Evolutionary conservation across 2,888 invertebrate species (phyloP).

Genomic region (Cataglyphis albicans): DNA sequence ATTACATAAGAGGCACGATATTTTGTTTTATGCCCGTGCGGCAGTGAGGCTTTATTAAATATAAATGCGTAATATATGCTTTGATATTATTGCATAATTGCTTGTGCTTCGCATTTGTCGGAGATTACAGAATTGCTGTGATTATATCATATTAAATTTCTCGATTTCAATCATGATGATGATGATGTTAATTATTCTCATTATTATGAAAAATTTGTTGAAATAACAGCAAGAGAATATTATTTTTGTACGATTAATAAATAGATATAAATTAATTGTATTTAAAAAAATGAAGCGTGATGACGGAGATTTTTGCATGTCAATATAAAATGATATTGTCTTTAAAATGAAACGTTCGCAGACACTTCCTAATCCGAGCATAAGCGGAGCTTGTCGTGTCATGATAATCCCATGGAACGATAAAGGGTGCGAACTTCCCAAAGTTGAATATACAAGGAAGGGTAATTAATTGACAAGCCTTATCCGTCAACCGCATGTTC

Average conservation of each 20-base stretch:
- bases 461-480: constrained; percentile 75
- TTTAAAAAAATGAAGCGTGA: background rate
- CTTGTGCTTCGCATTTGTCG: background rate
- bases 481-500: constrained; percentile 59
- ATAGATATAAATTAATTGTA: background rate
- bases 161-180: background rate
- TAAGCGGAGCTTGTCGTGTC: constrained; percentile 72
- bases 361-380: constrained; percentile 54
- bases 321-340: constrained; percentile 61
- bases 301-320: constrained; percentile 31
- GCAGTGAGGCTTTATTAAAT: constrained; percentile 18
- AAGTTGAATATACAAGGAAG: constrained; percentile 74
- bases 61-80: background rate
- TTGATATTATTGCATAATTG: background rate
- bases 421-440: constrained; percentile 67
- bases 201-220: background rate
- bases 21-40: background rate
- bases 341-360: constrained; percentile 58
- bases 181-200: background rate
- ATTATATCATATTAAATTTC: constrained; percentile 16
- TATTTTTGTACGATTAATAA: background rate
- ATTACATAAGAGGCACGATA: background rate
- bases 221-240: background rate
- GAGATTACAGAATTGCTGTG: background rate
- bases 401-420: constrained; percentile 74